Percentiles rank a stretch among this genome's conserved stretches.
phyloP scores from a whole-genome alignment of 2,113 vertebrate genomes.

The Ailuropoda melanoleuca region DNA sequence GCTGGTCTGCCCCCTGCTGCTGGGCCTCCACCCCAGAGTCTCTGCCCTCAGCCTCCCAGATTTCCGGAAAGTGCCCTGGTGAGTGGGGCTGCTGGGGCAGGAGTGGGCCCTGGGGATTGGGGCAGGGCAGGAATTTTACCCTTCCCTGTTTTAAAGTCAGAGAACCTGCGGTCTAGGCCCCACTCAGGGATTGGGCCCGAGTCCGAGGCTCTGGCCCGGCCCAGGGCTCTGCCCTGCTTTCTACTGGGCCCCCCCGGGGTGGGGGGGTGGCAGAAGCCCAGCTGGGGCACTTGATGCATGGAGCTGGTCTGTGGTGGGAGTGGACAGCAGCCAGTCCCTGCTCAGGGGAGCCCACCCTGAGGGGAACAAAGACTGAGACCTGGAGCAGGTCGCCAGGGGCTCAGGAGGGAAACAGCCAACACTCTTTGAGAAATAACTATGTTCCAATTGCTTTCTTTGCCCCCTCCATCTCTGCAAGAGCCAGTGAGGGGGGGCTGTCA shows the following conservation, averaged over 20 bases:
- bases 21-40: background rate
- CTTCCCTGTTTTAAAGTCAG: background rate
- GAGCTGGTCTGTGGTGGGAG: background rate
- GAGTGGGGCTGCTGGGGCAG: slow-evolving; percentile 11
- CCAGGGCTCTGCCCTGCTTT: background rate
- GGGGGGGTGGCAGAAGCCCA: background rate
- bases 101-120: background rate
- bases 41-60: background rate
- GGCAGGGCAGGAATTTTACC: background rate
- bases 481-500: background rate
- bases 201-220: background rate
- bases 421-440: background rate
- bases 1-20: slow-evolving; percentile 75
- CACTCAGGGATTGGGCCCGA: background rate
- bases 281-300: background rate
- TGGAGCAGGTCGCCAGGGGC: background rate
- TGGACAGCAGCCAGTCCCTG: too few species aligned
- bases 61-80: slow-evolving; percentile 46
- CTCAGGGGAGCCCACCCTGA: background rate
- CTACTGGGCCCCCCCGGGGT: background rate
- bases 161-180: background rate
- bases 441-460: background rate
- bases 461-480: background rate
- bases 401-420: background rate
- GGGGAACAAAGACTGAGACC: background rate